Conservation (phyloP, 2,797 vertebrate genomes). For the Coendou prehensilis region DNA sequence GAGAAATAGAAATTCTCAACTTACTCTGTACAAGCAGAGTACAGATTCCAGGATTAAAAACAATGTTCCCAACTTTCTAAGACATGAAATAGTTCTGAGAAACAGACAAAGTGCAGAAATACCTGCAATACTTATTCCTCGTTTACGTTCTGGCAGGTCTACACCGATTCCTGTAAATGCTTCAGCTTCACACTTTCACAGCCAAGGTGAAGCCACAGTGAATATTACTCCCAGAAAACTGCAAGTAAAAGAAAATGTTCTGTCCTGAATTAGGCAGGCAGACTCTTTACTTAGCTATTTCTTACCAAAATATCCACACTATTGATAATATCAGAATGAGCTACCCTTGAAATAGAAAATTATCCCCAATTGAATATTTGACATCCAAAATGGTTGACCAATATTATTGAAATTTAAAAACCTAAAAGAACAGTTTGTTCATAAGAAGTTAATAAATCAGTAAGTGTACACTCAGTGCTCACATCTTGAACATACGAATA, state of each 20-base stretch:
- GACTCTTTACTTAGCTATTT: background rate
- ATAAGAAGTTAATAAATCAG: background rate
- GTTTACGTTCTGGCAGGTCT: slow-evolving; percentile 16
- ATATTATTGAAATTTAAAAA: slow-evolving; percentile 28
- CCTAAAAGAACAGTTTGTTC: background rate
- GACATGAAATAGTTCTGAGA: slow-evolving; percentile 62
- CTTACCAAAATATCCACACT: slow-evolving; percentile 12
- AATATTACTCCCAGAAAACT: background rate
- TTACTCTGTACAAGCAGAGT: background rate
- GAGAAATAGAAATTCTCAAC: slow-evolving; percentile 49
- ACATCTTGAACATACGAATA: background rate
- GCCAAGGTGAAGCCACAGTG: background rate
- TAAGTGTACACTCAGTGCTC: background rate
- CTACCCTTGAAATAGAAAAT: background rate
- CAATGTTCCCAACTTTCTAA: slow-evolving; percentile 37
- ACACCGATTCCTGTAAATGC: slow-evolving; percentile 37
- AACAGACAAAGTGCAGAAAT: slow-evolving; percentile 21
- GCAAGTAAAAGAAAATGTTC: slow-evolving; percentile 8
- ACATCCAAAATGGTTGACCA: background rate
- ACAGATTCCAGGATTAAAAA: slow-evolving; percentile 1
- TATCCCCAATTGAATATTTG: slow-evolving; percentile 5
- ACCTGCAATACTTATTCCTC: slow-evolving; percentile 56
- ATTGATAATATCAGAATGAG: background rate
- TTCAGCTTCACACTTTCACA: background rate
- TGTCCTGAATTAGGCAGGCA: slow-evolving; percentile 11